Base-by-base conservation (phyloP, 2,888 invertebrate genomes). In the Allolobophora icterica region DNA sequence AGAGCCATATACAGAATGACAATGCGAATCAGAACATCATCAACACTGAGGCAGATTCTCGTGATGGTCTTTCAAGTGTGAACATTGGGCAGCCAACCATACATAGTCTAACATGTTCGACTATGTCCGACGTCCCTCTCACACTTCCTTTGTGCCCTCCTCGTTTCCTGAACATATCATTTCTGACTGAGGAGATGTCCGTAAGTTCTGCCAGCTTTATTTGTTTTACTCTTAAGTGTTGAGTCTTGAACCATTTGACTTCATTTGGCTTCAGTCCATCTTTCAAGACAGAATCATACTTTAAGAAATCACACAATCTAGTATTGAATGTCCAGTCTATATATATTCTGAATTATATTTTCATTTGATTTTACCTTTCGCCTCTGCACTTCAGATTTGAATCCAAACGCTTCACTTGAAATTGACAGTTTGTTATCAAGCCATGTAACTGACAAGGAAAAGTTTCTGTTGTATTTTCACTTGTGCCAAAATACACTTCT, bases 81-180 rank as follows among this genome's bases (percentile, higher is more conserved):
- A 38, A 38, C 38, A 19, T 35, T 87, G 34, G 13, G 34, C 87
- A 34, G 38, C 87, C 34, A 35, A 33, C 21, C n/a, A 13, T 35
- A 6, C 87, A 87, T 33, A 87, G 87, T 87, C 87, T 87, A 4
- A 87, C 35, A 87, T 38, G 38, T 35, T 87, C 91, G 21, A 30
- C 87, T 34, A 42, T 92, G 38, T 84, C 90, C 17, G 94, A 94
- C 58, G 92, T 93, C 84, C 90, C 92, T 33, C 92, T 95, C 35
- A 93, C 94, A 30, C 89, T 95, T 42, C 94, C 95, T 84, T 92
- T 93, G 24, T 91, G 94, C 42, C 93, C 94, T 33, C 93, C 94
- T 40, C 89, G 93, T 8, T 95, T 92, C 90, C 92, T 95, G 30
- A 92, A 92, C 34, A 84, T 93, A 0, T 92, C 92, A 17, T 94